Percentiles rank a stretch among this genome's conserved stretches.
Conservation (phyloP, 2,888 invertebrate species). For the Caenorhabditis sp. region DNA sequence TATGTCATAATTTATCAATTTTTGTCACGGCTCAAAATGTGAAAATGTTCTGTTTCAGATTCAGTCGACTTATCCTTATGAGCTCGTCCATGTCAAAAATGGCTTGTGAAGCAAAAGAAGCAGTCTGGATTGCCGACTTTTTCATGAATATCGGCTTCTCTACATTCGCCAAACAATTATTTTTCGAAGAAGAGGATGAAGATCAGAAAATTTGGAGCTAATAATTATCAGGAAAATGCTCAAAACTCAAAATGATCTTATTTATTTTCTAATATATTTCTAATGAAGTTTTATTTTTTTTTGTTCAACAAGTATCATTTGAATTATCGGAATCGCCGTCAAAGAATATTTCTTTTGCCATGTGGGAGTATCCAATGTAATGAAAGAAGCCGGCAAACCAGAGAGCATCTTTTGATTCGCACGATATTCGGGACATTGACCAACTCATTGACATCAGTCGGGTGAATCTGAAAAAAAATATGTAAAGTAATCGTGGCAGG, state of each 20-base stretch:
- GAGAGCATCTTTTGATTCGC: slow-evolving; percentile 69
- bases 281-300: no score
- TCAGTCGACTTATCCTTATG: slow-evolving; percentile 66
- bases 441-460: slow-evolving; percentile 67
- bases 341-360: no score
- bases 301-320: no score
- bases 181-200: slow-evolving; percentile 42
- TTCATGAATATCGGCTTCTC: slow-evolving; percentile 67
- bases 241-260: not conserved
- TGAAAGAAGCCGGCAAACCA: slow-evolving; percentile 69
- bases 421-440: slow-evolving; percentile 68
- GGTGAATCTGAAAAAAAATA: slow-evolving; percentile 52
- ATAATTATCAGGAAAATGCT: not conserved
- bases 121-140: slow-evolving; percentile 69
- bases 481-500: no score
- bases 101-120: slow-evolving; percentile 69
- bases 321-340: no score
- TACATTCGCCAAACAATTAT: slow-evolving; percentile 65
- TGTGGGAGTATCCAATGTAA: no score
- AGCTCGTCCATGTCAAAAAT: slow-evolving; percentile 69
- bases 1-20: slow-evolving; percentile 10
- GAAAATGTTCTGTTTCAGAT: no score
- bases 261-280: not conserved
- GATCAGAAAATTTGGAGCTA: not conserved
- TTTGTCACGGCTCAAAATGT: not conserved